Conservation (phyloP, 2,888 invertebrate species). For the Cataglyphis livida region DNA sequence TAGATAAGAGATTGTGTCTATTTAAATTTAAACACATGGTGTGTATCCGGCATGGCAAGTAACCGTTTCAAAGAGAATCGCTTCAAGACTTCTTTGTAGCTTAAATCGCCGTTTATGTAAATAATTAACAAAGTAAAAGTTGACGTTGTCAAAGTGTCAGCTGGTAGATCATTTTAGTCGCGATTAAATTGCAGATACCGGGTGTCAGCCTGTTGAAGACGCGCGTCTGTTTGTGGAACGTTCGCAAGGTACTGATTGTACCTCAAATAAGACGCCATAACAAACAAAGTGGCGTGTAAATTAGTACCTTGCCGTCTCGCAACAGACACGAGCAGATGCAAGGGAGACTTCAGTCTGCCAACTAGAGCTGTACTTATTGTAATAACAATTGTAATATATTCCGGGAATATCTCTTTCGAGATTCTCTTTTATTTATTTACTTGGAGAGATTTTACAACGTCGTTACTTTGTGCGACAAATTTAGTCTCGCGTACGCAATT, state of each 20-base stretch:
- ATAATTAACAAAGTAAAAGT: constrained; percentile 8
- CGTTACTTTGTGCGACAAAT: not conserved
- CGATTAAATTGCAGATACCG: constrained; percentile 4
- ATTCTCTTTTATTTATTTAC: not conserved
- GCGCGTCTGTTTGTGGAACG: not conserved
- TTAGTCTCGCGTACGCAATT: not conserved
- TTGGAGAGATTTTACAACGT: not conserved
- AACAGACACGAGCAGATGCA: not conserved
- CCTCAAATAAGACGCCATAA: constrained; percentile 29
- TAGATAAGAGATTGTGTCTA: constrained; percentile 1
- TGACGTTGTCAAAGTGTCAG: constrained; percentile 1
- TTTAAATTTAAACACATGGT: constrained; percentile 1
- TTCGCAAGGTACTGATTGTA: constrained; percentile 27
- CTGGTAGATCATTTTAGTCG: not conserved
- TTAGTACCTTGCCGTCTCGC: constrained; percentile 1
- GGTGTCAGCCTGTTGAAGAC: not conserved
- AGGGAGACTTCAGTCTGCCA: not conserved
- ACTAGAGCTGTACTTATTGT: not conserved
- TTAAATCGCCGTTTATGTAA: not conserved
- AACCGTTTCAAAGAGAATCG: not conserved
- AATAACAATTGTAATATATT: not conserved
- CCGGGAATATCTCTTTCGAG: not conserved
- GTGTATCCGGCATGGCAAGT: not conserved
- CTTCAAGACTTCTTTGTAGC: not conserved
- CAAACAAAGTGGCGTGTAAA: constrained; percentile 1